phyloP scores from a whole-genome alignment of 2,888 invertebrate species.

The Scelioninae gen. 1 region DNA sequence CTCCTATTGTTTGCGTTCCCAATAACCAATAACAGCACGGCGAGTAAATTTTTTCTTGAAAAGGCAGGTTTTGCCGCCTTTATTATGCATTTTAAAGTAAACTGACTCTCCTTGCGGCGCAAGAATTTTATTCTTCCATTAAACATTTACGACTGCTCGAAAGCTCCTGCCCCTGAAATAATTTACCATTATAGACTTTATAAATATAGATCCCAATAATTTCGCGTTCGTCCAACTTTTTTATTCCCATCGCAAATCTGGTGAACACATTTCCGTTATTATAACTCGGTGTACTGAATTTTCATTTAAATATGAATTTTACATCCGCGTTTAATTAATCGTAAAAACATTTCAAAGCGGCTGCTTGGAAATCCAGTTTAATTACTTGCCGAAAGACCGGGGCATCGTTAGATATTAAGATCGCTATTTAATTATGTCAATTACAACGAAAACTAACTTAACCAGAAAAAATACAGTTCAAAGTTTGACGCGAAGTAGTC shows the following conservation, averaged over 20 bases:
- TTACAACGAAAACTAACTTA: slow-evolving; percentile 27
- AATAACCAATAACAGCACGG: slow-evolving; percentile 18
- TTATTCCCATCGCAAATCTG: slow-evolving; percentile 21
- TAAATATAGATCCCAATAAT: slow-evolving; percentile 41
- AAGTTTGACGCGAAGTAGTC: slow-evolving; percentile 13
- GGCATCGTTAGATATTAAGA: slow-evolving; percentile 31
- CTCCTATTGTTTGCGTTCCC: slow-evolving; percentile 31
- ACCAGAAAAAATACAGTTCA: slow-evolving; percentile 5
- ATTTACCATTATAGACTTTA: slow-evolving; percentile 37
- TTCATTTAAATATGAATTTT: slow-evolving; percentile 46
- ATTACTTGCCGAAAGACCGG: slow-evolving; percentile 17
- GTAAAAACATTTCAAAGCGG: slow-evolving; percentile 45
- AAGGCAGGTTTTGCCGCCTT: slow-evolving; percentile 8
- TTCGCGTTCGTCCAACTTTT: slow-evolving; percentile 30
- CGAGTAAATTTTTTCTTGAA: slow-evolving; percentile 17
- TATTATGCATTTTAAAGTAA: slow-evolving; percentile 43
- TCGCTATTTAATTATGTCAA: slow-evolving; percentile 36
- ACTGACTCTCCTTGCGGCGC: slow-evolving; percentile 20
- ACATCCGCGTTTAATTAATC: slow-evolving; percentile 44
- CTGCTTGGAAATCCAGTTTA: slow-evolving; percentile 25
- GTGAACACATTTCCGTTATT: slow-evolving; percentile 32
- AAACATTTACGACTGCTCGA: slow-evolving; percentile 40
- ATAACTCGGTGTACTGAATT: slow-evolving; percentile 29
- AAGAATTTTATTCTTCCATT: slow-evolving; percentile 50
- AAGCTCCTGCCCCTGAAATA: slow-evolving; percentile 21